Evolutionary conservation across 1,140 invertebrate species (phyloP).

Genomic region (Neomicropteryx cornuta): DNA sequence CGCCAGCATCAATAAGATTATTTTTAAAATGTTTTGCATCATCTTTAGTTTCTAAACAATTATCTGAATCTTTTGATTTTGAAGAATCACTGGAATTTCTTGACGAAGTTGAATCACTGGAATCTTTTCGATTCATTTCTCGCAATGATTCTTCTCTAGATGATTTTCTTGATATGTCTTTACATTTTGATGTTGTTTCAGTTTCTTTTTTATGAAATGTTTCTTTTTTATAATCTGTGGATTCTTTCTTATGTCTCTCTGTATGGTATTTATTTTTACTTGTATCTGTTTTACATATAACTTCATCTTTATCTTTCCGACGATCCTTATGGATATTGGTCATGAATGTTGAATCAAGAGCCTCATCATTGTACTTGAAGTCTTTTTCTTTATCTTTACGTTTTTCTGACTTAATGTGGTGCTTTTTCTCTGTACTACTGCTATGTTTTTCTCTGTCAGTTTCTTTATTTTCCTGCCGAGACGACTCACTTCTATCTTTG

Average conservation of each 20-base stretch:
- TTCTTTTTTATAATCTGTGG: conserved; percentile 24
- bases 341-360: too few relatives aligned
- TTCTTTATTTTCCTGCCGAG: conserved; percentile 26
- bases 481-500: conserved; percentile 25
- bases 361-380: too few relatives aligned
- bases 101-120: conserved; percentile 37
- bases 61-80: conserved; percentile 32
- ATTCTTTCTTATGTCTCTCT: conserved; percentile 27
- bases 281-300: conserved; percentile 22
- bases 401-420: too few relatives aligned
- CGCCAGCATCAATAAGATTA: too few relatives aligned
- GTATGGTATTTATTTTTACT: conserved; percentile 28
- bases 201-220: conserved; percentile 21
- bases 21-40: too few relatives aligned
- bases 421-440: conserved; percentile 21
- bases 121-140: conserved; percentile 37
- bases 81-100: conserved; percentile 35
- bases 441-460: conserved; percentile 24
- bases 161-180: conserved; percentile 22
- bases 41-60: conserved; percentile 30
- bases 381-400: too few relatives aligned
- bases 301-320: conserved; percentile 10
- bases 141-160: conserved; percentile 33
- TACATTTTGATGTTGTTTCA: conserved; percentile 18
- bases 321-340: too few relatives aligned